A percentile compares a stretch with the other conserved stretches of the same genome.
These are phyloP conservation scores for Microtus pennsylvanicus DNA, from an alignment of 2,113 vertebrate species.

Conservation along the genomic window DNA sequence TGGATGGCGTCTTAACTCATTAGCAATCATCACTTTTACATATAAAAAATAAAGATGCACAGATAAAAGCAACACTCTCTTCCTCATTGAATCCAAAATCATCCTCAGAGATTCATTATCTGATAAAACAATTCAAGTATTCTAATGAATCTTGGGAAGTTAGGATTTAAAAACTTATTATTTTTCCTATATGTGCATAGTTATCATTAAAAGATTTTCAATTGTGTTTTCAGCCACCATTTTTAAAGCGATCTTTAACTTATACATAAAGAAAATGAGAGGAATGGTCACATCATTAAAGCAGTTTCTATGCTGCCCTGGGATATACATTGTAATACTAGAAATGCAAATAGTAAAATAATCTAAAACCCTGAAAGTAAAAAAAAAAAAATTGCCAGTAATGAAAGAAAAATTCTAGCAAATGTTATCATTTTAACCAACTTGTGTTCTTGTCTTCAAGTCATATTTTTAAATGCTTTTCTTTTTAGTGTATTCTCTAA, in stretches of 20 bases:
- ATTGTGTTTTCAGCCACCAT: not conserved
- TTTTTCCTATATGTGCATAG: not conserved
- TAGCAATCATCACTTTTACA: not conserved
- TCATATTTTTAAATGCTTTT: not conserved
- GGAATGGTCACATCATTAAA: not conserved
- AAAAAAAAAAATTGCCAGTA: not conserved
- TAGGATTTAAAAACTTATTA: not conserved
- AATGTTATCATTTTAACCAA: not conserved
- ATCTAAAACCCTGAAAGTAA: not conserved
- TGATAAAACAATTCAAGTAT: not conserved
- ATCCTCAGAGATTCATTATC: not conserved
- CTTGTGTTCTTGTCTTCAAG: not conserved
- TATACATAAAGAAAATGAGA: not conserved
- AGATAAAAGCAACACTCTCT: accelerated
- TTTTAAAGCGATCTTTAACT: not conserved
- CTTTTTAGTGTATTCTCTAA: not conserved
- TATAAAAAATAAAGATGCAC: not conserved
- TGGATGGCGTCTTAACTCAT: not conserved
- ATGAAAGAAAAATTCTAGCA: not conserved
- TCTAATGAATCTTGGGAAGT: not conserved
- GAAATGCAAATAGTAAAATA: not conserved
- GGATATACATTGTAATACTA: not conserved
- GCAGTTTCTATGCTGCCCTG: not conserved
- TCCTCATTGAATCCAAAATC: not conserved
- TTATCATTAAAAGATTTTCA: not conserved